Base-by-base conservation (phyloP, 2,113 vertebrate species). In the Setophaga coronata region DNA sequence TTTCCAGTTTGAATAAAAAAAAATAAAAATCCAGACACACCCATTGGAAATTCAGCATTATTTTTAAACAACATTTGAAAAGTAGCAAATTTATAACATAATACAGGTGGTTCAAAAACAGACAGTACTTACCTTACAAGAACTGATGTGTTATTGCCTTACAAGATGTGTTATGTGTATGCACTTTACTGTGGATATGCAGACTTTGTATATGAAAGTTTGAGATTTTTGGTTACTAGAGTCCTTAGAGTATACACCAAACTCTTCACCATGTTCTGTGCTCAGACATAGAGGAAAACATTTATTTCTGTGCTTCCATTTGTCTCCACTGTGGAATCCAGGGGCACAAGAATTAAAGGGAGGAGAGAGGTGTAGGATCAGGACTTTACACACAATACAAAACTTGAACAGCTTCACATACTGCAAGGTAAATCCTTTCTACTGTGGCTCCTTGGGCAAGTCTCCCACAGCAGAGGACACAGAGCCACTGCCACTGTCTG, bases 81-180 rank as follows among this genome's bases (percentile, higher is more conserved):
- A 77, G 47, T 5, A 83, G 33, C 18, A 81, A 20, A 42, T 81
- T 58, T 36, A 28, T 56, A 8, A 62, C 29, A 14, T 25, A n/a
- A 58, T 9, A 73, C 14, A 56, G 50, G 25, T 24, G 15, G 12
- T 74, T 95, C 72, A 78, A 43, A 90, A 74, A 71, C 15, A 73
- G 57, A 58, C 16, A 51, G 60, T 21, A 96, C 94, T 96, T 95
- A 97, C 96, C 96, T 95, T 60, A 48, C 8, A 78, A 74, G 51
- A 92, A n/a, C 28, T 25, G 6, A 36, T 26, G 36, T 36, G 18
- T 10, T 69, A 51, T 10, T 60, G 45, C 62, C 26, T 77, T 51
- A 60, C 26, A 91, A 80, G 26, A 64, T 51, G 43, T 26, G 5
- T 31, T 66, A 50, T 7, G 16, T 47, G 23, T 24, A 62, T 23